Base-by-base conservation (phyloP, 2,888 invertebrate species). In the Epirrhoe tristata region DNA sequence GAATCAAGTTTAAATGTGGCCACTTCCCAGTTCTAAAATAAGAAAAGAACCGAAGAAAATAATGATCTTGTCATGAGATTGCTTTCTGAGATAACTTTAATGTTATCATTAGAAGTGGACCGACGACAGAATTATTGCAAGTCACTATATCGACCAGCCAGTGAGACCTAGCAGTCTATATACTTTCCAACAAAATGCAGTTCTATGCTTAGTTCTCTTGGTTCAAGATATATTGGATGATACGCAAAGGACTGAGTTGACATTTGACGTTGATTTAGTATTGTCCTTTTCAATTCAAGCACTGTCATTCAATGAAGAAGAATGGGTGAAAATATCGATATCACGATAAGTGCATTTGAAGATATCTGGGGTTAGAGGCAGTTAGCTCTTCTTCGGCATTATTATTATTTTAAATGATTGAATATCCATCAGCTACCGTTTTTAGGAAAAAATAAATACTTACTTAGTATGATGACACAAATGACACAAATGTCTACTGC, bases 191-290 rank as follows among this genome's bases (percentile, higher is more conserved):
- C 34, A 52, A 57, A 75, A 74, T 79, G 78, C 63, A 73, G 74
- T 72, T 78, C 66, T 75, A 81, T 82, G 82, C 81, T 78, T 79
- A 79, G 78, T 79, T 77, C 73, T 74, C 63, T 69, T 32, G 67
- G 88, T 36, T 82, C 90, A 75, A 56, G 55, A 61, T 82, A 78
- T 6, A 72, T 34, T 87, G 86, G 91, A 76, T 73, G 63, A 53
- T 67, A 74, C 72, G 73, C 81, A 84, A 85, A 86, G 89, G 87
- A 83, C 79, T 78, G 73, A 76, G 90, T 89, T 90, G 91, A 93
- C 92, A 91, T 88, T 87, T 89, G 92, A 93, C 91, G 92, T 91
- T 93, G 92, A 93, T 92, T 92, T 88, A 87, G 86, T 87, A 91
- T 91, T 92, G 92, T 91, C 82, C 81, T 79, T 81, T 77, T 67